Evolutionary conservation across 2,888 invertebrate genomes (phyloP), one percentile per base, ranked within the genome.

Genomic region (Ditula angustiorana): DNA sequence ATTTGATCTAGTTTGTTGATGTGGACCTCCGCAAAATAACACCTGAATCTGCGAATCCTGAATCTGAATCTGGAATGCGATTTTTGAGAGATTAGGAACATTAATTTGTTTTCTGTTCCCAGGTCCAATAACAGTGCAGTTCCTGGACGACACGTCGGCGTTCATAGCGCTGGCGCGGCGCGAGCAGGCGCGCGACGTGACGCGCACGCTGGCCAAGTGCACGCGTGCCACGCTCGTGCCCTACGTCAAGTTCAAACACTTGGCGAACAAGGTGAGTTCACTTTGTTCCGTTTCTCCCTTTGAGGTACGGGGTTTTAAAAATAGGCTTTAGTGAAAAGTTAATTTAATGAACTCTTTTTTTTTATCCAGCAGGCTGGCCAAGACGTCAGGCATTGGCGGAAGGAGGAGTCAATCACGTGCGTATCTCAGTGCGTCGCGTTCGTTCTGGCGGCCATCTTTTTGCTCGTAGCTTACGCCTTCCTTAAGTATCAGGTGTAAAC

Each of bases 101-200:
- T n/a, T n/a, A n/a, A n/a, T n/a, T n/a, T n/a, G n/a, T n/a, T n/a
- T n/a, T 24, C 33, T 23, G 13, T 26, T 5, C 33, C 3, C n/a
- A 92, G 92, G 92, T 16, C 79, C 84, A 2, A 78, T 92, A 68
- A 79, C 80, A 4, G 83, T 87, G 13, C 85, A 91, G 68, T 92
- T 92, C 67, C 73, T 97, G 52, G 94, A 95, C 75, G 96, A 96
- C 23, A 94, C 93, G 0, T 94, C 95, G 0, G 97, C 97, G 0
- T 95, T 95, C 76, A 94, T 96, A 23, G 94, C 94, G n/a, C 87
- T 97, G 35, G 80, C 94, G 59, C 94, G 95, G 55, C 93, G 93
- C 52, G 95, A 96, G 1, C 94, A 95, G 75, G 93, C 95, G 0
- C 79, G 84, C 0, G 79, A 88, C 55, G 95, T 95, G 8, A 67